Evolutionary conservation across 2,888 invertebrate species (phyloP).

Genomic region (Erebia aethiops): DNA sequence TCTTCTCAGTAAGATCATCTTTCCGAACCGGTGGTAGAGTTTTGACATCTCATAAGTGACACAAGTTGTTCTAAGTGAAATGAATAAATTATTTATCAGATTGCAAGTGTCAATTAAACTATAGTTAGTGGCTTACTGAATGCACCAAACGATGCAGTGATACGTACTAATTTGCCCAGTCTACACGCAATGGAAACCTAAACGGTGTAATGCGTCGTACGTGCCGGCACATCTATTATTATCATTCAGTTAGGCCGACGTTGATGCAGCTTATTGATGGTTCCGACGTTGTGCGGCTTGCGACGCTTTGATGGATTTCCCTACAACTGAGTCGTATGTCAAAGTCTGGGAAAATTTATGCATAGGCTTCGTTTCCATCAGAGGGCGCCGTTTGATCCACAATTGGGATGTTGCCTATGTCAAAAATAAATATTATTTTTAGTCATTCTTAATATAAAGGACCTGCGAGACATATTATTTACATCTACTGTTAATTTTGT

Average conservation of each 20-base stretch:
- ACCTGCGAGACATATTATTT: too few species aligned
- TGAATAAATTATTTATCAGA: too few species aligned
- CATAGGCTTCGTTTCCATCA: neutral
- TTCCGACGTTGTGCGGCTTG: slow-evolving; percentile 11
- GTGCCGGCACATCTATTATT: slow-evolving; percentile 13
- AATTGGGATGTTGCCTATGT: neutral
- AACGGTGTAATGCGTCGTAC: slow-evolving; percentile 16
- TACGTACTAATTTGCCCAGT: slow-evolving; percentile 7
- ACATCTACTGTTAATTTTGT: too few species aligned
- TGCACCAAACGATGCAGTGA: slow-evolving; percentile 6
- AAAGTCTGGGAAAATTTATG: slow-evolving; percentile 8
- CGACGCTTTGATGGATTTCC: slow-evolving; percentile 12
- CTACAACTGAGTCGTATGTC: slow-evolving; percentile 4
- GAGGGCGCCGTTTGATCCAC: too few species aligned
- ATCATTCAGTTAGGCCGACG: slow-evolving; percentile 16
- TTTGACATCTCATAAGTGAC: too few species aligned
- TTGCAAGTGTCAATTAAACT: neutral
- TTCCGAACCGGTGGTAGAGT: too few species aligned
- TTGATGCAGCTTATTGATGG: slow-evolving; percentile 26
- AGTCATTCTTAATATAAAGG: too few species aligned
- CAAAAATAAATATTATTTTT: neutral
- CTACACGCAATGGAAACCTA: slow-evolving; percentile 10
- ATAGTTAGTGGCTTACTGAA: slow-evolving; percentile 2
- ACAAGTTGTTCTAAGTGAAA: too few species aligned
- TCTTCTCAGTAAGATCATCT: too few species aligned